Percentiles rank a stretch among this genome's conserved stretches.
phyloP scores from a whole-genome alignment of 2,797 vertebrate species.

The Lepidocolaptes lacrymiger region DNA sequence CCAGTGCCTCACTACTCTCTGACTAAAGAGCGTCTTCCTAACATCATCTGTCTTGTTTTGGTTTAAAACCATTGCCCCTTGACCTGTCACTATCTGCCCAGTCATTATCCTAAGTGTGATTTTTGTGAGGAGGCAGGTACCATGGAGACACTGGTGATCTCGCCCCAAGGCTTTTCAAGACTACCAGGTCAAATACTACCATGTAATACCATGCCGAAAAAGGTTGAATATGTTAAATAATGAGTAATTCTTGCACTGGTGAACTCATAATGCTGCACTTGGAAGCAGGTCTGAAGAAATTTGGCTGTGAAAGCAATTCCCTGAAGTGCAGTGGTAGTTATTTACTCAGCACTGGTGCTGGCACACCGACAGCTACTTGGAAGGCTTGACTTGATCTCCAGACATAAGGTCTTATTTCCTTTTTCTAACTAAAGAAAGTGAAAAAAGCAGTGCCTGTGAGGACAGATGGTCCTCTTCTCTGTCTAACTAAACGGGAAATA shows the following conservation, averaged over 20 bases:
- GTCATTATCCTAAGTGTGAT: background rate
- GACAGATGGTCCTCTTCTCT: background rate
- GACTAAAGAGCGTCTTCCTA: background rate
- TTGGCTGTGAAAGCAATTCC: background rate
- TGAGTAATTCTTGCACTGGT: background rate
- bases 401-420: background rate
- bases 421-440: background rate
- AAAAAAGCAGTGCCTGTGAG: background rate
- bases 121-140: background rate
- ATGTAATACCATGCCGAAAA: background rate
- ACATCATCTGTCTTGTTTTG: background rate
- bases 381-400: background rate
- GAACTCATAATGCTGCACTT: background rate
- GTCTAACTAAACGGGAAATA: background rate
- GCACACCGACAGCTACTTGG: background rate
- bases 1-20: background rate
- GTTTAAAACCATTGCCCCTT: background rate
- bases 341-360: background rate
- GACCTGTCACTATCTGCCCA: background rate
- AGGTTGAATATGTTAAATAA: background rate
- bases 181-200: background rate
- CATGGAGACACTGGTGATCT: background rate
- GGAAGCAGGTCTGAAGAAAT: background rate
- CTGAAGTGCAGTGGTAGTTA: background rate
- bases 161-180: background rate